Evolutionary conservation across 2,888 invertebrate species (phyloP).

Genomic region (Uloborus plumipes): DNA sequence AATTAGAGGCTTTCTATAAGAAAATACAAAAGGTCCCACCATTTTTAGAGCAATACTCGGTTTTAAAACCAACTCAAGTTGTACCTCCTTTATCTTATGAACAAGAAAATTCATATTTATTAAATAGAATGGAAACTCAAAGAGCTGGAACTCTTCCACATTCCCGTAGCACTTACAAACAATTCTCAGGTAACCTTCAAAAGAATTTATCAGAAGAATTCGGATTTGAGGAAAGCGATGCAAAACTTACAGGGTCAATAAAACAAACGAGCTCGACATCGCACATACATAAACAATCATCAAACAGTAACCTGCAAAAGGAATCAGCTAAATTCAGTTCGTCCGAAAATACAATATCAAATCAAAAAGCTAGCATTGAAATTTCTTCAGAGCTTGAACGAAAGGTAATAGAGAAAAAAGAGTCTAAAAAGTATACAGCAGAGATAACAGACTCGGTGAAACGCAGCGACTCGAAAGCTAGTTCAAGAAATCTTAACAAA

Average conservation of each 20-base stretch:
- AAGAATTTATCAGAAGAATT: constrained; percentile 11
- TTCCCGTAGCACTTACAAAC: constrained; percentile 27
- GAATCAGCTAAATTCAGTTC: constrained; percentile 34
- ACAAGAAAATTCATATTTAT: constrained; percentile 47
- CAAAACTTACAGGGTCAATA: not conserved
- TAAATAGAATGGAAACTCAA: constrained; percentile 45
- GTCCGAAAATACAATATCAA: constrained; percentile 21
- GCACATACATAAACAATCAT: constrained; percentile 33
- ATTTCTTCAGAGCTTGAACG: constrained; percentile 35
- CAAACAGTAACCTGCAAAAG: constrained; percentile 36
- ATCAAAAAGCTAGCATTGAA: constrained; percentile 24
- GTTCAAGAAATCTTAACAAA: constrained; percentile 33
- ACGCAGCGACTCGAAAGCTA: constrained; percentile 39
- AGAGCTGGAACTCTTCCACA: constrained; percentile 24
- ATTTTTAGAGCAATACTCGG: constrained; percentile 57
- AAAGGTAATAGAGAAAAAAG: constrained; percentile 35
- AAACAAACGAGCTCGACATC: constrained; percentile 32
- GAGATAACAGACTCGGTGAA: constrained; percentile 33
- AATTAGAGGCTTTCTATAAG: constrained; percentile 63
- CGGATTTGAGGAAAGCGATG: constrained; percentile 3
- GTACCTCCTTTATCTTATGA: constrained; percentile 58
- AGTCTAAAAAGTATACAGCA: constrained; percentile 36
- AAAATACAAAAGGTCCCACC: constrained; percentile 63
- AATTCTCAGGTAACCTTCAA: constrained; percentile 13
- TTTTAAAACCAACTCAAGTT: constrained; percentile 58